Evolutionary conservation across 2,888 invertebrate genomes (phyloP).

Genomic region (Heliconius charithonia): DNA sequence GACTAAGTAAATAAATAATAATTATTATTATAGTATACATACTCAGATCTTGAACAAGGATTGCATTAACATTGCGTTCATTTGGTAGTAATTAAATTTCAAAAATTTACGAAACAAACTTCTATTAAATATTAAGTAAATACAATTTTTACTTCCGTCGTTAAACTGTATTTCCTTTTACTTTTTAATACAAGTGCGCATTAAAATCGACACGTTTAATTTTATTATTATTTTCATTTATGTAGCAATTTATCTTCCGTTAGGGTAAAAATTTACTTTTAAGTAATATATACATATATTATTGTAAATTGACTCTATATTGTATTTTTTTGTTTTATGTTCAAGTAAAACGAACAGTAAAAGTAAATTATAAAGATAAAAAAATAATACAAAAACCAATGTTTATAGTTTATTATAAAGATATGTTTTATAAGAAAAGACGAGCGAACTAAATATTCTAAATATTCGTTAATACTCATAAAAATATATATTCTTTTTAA

Average conservation of each 20-base stretch:
- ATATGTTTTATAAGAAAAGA: no score
- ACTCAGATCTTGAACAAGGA: not conserved
- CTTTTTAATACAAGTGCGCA: not conserved
- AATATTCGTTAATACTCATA: no score
- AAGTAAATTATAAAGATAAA: no score
- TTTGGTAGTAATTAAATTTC: not conserved
- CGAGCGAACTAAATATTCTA: no score
- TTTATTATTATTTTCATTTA: not conserved
- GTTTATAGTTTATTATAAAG: no score
- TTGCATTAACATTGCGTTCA: conserved; percentile 1
- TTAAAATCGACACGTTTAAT: not conserved
- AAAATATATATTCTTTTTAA: no score
- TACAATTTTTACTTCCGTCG: conserved; percentile 7
- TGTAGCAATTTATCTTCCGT: not conserved
- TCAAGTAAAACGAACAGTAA: no score
- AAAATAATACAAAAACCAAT: no score
- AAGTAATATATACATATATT: not conserved
- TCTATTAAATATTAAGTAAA: conserved; percentile 12
- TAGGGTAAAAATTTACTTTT: not conserved
- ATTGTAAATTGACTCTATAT: no score
- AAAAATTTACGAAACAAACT: not conserved
- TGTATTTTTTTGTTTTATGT: no score
- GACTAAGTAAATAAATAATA: no score
- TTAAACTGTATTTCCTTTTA: conserved; percentile 3
- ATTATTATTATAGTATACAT: not conserved